phyloP scores from a whole-genome alignment of 2,888 invertebrate species.

The Noctua fimbriata region DNA sequence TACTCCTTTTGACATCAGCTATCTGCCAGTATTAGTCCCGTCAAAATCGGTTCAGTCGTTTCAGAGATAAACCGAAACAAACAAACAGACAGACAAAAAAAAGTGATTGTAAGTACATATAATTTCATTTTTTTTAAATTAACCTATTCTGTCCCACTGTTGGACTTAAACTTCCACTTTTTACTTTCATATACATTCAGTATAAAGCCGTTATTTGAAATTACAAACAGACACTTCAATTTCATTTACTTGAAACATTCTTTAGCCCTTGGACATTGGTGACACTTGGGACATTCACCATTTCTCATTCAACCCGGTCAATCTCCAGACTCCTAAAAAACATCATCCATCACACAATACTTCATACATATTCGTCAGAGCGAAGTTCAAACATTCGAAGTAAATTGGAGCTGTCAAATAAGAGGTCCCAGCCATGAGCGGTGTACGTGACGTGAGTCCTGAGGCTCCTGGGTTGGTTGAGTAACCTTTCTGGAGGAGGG shows the following conservation, averaged over 20 bases:
- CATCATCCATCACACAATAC: conserved; percentile 14
- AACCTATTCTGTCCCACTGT: too few species aligned
- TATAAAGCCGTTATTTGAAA: neutral
- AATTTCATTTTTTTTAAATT: too few species aligned
- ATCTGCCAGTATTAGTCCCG: too few species aligned
- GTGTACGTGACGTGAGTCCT: conserved; percentile 55
- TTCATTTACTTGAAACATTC: neutral
- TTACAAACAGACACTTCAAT: neutral
- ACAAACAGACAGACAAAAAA: too few species aligned
- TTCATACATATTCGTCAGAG: conserved; percentile 48
- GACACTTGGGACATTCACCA: neutral
- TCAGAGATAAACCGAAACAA: too few species aligned
- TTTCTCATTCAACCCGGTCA: neutral
- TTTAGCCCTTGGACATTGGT: neutral
- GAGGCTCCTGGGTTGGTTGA: conserved; percentile 4
- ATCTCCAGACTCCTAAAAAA: neutral
- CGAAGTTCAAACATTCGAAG: conserved; percentile 45
- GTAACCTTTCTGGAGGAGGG: neutral
- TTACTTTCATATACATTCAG: neutral
- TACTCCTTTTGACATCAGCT: too few species aligned
- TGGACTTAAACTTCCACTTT: too few species aligned
- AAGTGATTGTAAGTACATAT: too few species aligned
- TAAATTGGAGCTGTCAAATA: conserved; percentile 66
- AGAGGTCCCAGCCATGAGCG: conserved; percentile 24
- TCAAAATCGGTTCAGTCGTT: too few species aligned